phyloP scores from a whole-genome alignment of 2,113 vertebrate genomes.

The Coptodon rendalli region DNA sequence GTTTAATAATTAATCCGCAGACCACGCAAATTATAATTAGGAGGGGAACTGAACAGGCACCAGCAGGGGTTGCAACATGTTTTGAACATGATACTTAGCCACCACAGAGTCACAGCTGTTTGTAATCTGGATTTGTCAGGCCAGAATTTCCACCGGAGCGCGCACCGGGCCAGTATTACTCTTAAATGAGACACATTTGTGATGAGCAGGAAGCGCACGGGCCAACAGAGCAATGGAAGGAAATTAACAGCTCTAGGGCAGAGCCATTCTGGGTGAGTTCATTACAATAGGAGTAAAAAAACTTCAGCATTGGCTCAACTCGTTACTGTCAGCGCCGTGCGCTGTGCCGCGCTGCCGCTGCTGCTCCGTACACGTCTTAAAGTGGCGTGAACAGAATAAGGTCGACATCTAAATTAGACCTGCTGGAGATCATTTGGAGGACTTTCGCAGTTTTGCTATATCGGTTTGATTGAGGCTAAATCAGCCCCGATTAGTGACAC shows the following conservation, averaged over 20 bases:
- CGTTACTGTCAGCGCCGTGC: background rate
- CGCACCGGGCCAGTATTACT: slow-evolving; percentile 25
- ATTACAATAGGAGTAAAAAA: slow-evolving; percentile 46
- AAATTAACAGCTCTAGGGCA: slow-evolving; percentile 62
- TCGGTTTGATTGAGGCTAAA: slow-evolving; percentile 10
- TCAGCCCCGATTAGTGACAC: slow-evolving; percentile 2
- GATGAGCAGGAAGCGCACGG: slow-evolving; percentile 52
- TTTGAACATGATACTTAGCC: background rate
- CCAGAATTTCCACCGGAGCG: slow-evolving; percentile 8
- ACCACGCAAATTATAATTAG: slow-evolving; percentile 8
- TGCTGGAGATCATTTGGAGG: slow-evolving; percentile 36
- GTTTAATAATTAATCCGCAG: slow-evolving; percentile 9
- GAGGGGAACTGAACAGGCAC: background rate
- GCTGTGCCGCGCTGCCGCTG: background rate
- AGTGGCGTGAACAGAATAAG: slow-evolving; percentile 13
- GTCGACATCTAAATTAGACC: slow-evolving; percentile 29
- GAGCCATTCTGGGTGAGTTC: slow-evolving; percentile 57
- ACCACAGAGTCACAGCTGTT: slow-evolving; percentile 26
- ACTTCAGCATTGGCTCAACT: slow-evolving; percentile 17
- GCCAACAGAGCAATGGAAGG: slow-evolving; percentile 47
- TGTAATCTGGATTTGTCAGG: slow-evolving; percentile 10
- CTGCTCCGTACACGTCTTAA: background rate
- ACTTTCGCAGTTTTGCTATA: background rate
- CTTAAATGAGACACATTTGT: slow-evolving; percentile 60
- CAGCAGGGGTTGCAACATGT: background rate